Evolutionary conservation across 2,888 invertebrate species (phyloP).

Genomic region (Amaurobius ferox): DNA sequence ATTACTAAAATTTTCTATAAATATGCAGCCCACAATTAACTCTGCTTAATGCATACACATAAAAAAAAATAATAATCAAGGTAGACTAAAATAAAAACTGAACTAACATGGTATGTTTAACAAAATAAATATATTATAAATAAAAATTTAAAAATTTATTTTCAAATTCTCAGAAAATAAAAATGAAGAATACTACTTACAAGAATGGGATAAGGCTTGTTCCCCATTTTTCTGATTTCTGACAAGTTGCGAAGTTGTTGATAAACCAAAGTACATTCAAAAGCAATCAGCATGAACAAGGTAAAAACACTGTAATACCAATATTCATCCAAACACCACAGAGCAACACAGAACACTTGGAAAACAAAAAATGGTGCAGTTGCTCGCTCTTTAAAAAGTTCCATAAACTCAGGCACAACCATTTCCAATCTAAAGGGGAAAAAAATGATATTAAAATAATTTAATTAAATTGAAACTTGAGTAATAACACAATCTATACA

Average conservation of each 20-base stretch:
- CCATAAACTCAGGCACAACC: constrained; percentile 96
- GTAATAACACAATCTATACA: no score
- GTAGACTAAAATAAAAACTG: no score
- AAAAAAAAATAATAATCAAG: no score
- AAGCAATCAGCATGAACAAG: constrained; percentile 94
- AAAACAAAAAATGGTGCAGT: constrained; percentile 99
- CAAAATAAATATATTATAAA: no score
- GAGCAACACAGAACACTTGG: constrained; percentile 98
- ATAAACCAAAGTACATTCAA: constrained; percentile 98
- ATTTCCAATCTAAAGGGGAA: constrained; percentile 82
- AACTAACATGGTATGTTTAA: no score
- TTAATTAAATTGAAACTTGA: no score
- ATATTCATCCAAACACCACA: constrained; percentile 99
- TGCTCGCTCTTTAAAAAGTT: constrained; percentile 97
- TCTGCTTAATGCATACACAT: no score
- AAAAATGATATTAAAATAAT: constrained; percentile 9
- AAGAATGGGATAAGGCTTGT: constrained; percentile 86
- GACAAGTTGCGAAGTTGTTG: constrained; percentile 99
- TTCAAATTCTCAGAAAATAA: neutral
- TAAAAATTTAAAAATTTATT: neutral
- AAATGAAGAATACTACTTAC: neutral
- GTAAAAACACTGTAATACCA: constrained; percentile 98
- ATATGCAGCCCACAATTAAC: neutral
- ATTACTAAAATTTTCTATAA: neutral
- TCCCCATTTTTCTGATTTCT: constrained; percentile 99